These are phyloP conservation scores for Nemapogon koenigi DNA, from an alignment of 2,888 invertebrate species.

Conservation along the genomic window DNA sequence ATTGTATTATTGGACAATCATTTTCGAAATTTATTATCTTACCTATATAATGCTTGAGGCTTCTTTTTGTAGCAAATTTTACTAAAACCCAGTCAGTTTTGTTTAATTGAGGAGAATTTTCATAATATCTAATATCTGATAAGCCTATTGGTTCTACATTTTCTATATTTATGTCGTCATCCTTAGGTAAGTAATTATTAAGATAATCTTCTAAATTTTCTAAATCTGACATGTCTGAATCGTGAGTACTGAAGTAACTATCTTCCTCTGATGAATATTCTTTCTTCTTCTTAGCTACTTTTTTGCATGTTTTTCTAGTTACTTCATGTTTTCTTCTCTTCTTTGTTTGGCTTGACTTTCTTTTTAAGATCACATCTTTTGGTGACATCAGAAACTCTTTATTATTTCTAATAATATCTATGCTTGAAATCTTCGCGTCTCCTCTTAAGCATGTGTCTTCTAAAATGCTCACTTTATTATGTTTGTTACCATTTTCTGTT, in stretches of 20 bases:
- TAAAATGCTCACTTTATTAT: too few relatives aligned
- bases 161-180: background rate
- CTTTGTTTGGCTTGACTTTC: too few relatives aligned
- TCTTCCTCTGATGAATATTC: background rate
- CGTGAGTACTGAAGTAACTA: conserved; percentile 1
- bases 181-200: background rate
- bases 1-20: background rate
- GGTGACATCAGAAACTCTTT: too few relatives aligned
- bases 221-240: conserved; percentile 4
- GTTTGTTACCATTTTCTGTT: too few relatives aligned
- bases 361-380: too few relatives aligned
- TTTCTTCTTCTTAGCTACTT: too few relatives aligned
- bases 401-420: too few relatives aligned
- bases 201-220: conserved; percentile 1
- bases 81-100: conserved; percentile 7
- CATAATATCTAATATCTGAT: conserved; percentile 1
- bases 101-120: background rate
- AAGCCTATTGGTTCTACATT: background rate
- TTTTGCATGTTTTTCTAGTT: background rate
- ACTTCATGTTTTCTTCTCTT: conserved; percentile 1
- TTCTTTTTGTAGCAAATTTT: conserved; percentile 4
- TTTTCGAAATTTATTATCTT: background rate
- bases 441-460: too few relatives aligned
- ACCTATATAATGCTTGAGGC: background rate
- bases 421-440: too few relatives aligned